Base-by-base conservation (phyloP, 2,888 invertebrate genomes). In the Ryuthela nishihirai region DNA sequence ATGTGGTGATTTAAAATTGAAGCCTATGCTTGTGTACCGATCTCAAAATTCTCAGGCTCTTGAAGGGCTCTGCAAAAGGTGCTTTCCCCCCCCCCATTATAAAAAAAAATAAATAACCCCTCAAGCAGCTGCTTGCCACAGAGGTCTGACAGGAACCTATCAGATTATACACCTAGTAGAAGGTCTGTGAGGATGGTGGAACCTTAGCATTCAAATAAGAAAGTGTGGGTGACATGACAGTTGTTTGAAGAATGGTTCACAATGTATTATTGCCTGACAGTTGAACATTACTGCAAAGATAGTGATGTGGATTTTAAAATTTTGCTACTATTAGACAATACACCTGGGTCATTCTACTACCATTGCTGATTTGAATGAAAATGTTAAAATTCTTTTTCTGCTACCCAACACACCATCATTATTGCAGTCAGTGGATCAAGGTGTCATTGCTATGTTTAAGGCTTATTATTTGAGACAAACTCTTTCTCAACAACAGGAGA, bases 11-110 rank as follows among this genome's bases (percentile, higher is more conserved):
- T 68, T 67, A 38, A 70, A 69, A 59, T 50, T 70, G 40, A 72
- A 72, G 65, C 71, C 72, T 36, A 56, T 71, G 40, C 64, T 72
- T 12, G 64, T 71, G 41, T 69, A 73, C 61, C 62, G 59, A 5
- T 68, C 69, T 6, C 67, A 67, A 64, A 72, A 70, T 67, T 71
- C 71, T 46, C 66, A 67, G 53, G 67, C 68, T 45, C 52, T 72
- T 46, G 68, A 59, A 40, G 59, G 66, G n/a, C n/a, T n/a, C n/a
- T n/a, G n/a, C n/a, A n/a, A n/a, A n/a, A n/a, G n/a, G n/a, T n/a
- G n/a, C n/a, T n/a, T n/a, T n/a, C n/a, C n/a, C n/a, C n/a, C n/a
- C n/a, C n/a, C n/a, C n/a, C n/a, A n/a, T n/a, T n/a, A n/a, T n/a
- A n/a, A n/a, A n/a, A n/a, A n/a, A n/a, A n/a, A n/a, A n/a, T n/a